phyloP scores from a whole-genome alignment of 1,140 invertebrate genomes.

The Aphaenogaster rudis region DNA sequence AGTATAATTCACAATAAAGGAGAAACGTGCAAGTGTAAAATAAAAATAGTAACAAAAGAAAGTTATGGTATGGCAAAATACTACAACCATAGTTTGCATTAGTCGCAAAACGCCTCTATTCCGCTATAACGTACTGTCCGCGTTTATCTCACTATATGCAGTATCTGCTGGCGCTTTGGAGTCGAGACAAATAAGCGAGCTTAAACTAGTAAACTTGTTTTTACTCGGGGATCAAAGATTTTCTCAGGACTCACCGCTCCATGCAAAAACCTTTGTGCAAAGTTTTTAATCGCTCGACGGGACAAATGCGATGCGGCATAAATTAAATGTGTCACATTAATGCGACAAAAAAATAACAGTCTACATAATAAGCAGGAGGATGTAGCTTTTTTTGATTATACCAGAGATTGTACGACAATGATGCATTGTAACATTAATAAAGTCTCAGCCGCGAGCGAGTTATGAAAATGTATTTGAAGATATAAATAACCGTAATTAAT shows the following conservation, averaged over 20 bases:
- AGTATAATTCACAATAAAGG: not conserved
- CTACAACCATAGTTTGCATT: conserved; percentile 12
- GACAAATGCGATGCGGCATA: conserved; percentile 42
- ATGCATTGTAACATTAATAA: conserved; percentile 50
- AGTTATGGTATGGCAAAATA: not conserved
- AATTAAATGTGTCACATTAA: conserved; percentile 61
- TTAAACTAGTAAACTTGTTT: conserved; percentile 53
- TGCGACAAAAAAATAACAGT: conserved; percentile 36
- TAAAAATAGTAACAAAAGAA: not conserved
- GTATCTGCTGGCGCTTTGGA: conserved; percentile 37
- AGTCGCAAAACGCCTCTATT: conserved; percentile 12
- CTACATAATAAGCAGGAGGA: conserved; percentile 22
- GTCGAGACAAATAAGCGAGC: conserved; percentile 52
- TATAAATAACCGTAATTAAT: conserved; percentile 52
- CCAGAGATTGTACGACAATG: conserved; percentile 44
- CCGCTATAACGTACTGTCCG: conserved; percentile 6
- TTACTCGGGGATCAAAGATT: conserved; percentile 55
- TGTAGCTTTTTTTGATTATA: conserved; percentile 9
- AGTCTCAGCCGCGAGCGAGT: not conserved
- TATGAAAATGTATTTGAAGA: conserved; percentile 27
- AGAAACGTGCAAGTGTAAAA: not conserved
- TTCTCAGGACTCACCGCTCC: not conserved
- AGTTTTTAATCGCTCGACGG: conserved; percentile 39
- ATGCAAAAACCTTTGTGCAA: conserved; percentile 46
- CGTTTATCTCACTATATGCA: conserved; percentile 36